Percentiles rank a stretch among this genome's conserved stretches.
Evolutionary conservation across 2,797 vertebrate species (phyloP).

Genomic region (Sebastes diploproa): DNA sequence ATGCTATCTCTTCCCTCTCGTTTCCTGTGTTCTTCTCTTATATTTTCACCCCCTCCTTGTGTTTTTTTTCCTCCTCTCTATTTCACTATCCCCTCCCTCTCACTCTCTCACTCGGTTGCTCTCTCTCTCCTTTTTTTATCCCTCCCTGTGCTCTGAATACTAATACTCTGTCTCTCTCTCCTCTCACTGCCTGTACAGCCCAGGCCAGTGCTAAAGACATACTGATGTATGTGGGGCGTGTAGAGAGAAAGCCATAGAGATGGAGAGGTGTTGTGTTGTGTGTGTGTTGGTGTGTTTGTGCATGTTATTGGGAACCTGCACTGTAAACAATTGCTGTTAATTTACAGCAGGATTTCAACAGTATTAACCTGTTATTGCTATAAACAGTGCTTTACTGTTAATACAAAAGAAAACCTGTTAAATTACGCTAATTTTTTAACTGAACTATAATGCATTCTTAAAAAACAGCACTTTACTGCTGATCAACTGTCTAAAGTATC

Average conservation of each 20-base stretch:
- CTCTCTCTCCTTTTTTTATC: constrained; percentile 40
- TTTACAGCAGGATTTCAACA: too few species aligned
- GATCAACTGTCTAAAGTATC: too few species aligned
- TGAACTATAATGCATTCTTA: too few species aligned
- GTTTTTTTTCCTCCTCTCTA: constrained; percentile 69
- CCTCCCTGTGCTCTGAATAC: constrained; percentile 85
- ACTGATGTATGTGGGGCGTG: constrained; percentile 80
- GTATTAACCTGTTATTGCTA: too few species aligned
- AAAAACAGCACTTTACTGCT: too few species aligned
- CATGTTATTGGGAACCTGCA: background rate
- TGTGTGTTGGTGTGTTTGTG: background rate
- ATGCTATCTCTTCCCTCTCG: constrained; percentile 64
- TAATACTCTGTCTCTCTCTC: constrained; percentile 80
- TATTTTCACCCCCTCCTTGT: constrained; percentile 64
- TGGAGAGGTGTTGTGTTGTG: background rate
- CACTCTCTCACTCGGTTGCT: constrained; percentile 47
- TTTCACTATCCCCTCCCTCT: constrained; percentile 67
- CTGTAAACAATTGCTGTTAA: too few species aligned
- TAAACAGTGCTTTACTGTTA: too few species aligned
- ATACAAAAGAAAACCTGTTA: too few species aligned
- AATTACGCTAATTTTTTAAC: too few species aligned
- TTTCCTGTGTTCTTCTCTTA: constrained; percentile 72
- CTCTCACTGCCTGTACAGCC: constrained; percentile 71
- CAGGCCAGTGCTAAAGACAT: constrained; percentile 79
- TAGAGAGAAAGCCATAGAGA: constrained; percentile 40